phyloP scores from a whole-genome alignment of 2,113 vertebrate species.

The Pedionomus torquatus region DNA sequence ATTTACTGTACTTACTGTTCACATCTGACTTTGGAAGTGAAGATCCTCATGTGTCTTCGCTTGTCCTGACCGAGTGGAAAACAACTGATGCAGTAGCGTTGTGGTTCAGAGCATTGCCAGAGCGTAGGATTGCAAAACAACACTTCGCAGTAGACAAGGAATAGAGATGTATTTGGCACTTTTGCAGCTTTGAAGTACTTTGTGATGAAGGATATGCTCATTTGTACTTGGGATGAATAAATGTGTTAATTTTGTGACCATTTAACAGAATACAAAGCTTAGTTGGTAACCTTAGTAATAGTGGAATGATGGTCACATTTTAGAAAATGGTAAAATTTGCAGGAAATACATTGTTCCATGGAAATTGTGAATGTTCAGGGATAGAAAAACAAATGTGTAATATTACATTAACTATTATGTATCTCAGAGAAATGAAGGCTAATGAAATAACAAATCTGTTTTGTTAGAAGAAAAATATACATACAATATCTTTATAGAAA shows the following conservation, averaged over 20 bases:
- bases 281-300: not conserved
- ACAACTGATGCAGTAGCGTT: not conserved
- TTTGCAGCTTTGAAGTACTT: not conserved
- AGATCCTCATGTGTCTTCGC: not conserved
- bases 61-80: not conserved
- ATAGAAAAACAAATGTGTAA: not conserved
- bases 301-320: not conserved
- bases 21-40: not conserved
- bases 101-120: not conserved
- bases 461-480: not conserved
- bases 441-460: not conserved
- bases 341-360: not conserved
- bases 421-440: not conserved
- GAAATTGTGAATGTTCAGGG: not conserved
- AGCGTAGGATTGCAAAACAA: not conserved
- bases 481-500: not conserved
- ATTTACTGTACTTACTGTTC: not conserved
- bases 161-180: not conserved
- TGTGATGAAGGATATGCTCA: not conserved
- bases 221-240: not conserved
- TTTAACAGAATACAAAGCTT: not conserved
- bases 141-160: not conserved
- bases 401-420: not conserved
- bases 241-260: not conserved
- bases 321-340: not conserved